Base-by-base conservation (phyloP, 2,888 invertebrate species). In the Hypercompe scribonia region DNA sequence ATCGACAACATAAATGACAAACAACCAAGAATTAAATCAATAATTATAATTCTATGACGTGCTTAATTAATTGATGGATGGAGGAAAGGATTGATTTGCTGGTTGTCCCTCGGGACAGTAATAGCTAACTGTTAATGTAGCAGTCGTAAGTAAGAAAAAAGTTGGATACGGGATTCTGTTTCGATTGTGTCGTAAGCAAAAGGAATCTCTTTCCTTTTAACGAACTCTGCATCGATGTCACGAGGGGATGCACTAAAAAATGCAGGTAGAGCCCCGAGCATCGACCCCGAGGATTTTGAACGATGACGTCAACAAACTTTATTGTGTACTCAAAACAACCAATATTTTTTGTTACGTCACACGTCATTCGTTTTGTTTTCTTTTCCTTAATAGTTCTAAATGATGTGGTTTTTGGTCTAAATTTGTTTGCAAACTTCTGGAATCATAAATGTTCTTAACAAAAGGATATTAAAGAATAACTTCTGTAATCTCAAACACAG, bases 241-340 rank as follows among this genome's bases (percentile, higher is more conserved):
- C 88, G 74, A 85, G 88, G 93, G 94, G 93, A 91, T 93, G 94
- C 90, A 90, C 91, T 90, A 94, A 95, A 95, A 95, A 95, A 94
- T 91, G 91, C 95, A 95, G 95, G 95, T 95, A 94, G 90, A 91
- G 92, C 87, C 90, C 89, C 91, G 95, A 91, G 88, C 95, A 92
- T 86, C 95, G 95, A 95, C 95, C 95, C 92, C 94, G 83, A 83
- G 88, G 88, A 87, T 90, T 90, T 91, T 89, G 78, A 89, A 78
- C 77, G 83, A 83, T 94, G 95, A 95, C 94, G 95, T 95, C 95
- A 95, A 75, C 84, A 84, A 82, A 79, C 79, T 76, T 79, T 80
- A 79, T 77, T 84, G 89, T 81, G 86, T 87, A 78, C 85, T 85
- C 86, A 90, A 90, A 87, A 88, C 73, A 78, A 87, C 88, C 80